phyloP scores from a whole-genome alignment of 2,888 invertebrate genomes.

The Serripes groenlandicus region DNA sequence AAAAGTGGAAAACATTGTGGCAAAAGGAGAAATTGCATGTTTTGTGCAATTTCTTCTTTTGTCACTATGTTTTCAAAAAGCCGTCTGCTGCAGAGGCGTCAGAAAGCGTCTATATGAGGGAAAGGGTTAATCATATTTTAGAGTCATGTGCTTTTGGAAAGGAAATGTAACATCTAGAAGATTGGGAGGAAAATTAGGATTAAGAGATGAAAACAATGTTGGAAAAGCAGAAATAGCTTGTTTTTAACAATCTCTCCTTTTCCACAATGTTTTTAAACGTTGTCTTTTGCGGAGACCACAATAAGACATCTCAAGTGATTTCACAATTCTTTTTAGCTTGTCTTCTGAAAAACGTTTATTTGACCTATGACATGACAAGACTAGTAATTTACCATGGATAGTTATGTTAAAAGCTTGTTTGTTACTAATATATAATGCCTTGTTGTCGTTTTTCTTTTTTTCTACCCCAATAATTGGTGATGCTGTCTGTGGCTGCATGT shows the following conservation, averaged over 20 bases:
- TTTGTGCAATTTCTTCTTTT: not conserved
- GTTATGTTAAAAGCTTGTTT: too few relatives aligned
- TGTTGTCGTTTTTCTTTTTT: constrained; percentile 10
- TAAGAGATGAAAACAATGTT: not conserved
- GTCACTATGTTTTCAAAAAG: not conserved
- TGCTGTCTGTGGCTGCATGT: constrained; percentile 7
- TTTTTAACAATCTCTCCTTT: not conserved
- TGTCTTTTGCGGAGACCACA: too few relatives aligned
- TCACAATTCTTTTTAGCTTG: too few relatives aligned
- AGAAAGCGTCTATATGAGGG: not conserved
- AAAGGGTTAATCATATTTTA: not conserved
- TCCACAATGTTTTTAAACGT: constrained; percentile 1
- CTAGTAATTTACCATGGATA: too few relatives aligned
- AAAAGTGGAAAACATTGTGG: not conserved
- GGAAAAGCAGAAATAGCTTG: constrained; percentile 1
- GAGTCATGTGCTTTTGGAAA: too few relatives aligned
- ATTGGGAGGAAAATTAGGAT: too few relatives aligned
- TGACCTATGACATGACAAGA: too few relatives aligned
- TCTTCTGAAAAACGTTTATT: too few relatives aligned
- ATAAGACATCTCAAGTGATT: too few relatives aligned
- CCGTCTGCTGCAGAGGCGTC: not conserved
- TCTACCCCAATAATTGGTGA: constrained; percentile 7
- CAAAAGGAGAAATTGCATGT: not conserved
- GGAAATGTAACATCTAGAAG: too few relatives aligned
- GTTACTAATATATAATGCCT: constrained; percentile 4